Percentiles rank a stretch among this genome's conserved stretches.
Conservation (phyloP, 2,113 vertebrate genomes). For the Pitta sordida region DNA sequence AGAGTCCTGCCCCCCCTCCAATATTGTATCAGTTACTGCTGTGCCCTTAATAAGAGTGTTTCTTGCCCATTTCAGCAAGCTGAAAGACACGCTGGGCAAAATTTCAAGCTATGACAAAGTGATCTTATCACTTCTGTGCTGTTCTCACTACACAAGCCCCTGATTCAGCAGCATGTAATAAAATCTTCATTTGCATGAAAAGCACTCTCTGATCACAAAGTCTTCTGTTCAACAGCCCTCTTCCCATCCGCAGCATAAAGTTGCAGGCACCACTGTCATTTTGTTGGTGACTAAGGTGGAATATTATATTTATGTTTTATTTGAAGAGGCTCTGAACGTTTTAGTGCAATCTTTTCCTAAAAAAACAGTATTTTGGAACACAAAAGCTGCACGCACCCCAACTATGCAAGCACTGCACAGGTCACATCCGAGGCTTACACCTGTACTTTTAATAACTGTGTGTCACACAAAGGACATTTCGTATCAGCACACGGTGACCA, state of each 20-base stretch:
- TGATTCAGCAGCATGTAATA: slow-evolving; percentile 56
- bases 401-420: background rate
- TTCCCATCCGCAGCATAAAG: background rate
- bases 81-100: slow-evolving; percentile 55
- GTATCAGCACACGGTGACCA: slow-evolving; percentile 19
- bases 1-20: background rate
- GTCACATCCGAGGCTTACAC: background rate
- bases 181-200: slow-evolving; percentile 64
- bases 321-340: background rate
- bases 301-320: slow-evolving; percentile 1
- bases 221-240: slow-evolving; percentile 31
- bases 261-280: background rate
- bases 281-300: slow-evolving; percentile 5
- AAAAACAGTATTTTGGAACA: background rate
- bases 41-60: background rate
- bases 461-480: background rate
- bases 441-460: background rate
- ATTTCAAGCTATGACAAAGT: slow-evolving; percentile 51
- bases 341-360: background rate
- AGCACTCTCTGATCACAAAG: slow-evolving; percentile 53
- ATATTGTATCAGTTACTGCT: background rate
- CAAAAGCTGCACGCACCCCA: background rate
- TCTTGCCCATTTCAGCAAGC: background rate
- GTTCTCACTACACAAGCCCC: slow-evolving; percentile 58
- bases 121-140: slow-evolving; percentile 46